Percentiles rank a stretch among this genome's conserved stretches.
Evolutionary conservation across 2,888 invertebrate genomes (phyloP).

Genomic region (Actias luna): DNA sequence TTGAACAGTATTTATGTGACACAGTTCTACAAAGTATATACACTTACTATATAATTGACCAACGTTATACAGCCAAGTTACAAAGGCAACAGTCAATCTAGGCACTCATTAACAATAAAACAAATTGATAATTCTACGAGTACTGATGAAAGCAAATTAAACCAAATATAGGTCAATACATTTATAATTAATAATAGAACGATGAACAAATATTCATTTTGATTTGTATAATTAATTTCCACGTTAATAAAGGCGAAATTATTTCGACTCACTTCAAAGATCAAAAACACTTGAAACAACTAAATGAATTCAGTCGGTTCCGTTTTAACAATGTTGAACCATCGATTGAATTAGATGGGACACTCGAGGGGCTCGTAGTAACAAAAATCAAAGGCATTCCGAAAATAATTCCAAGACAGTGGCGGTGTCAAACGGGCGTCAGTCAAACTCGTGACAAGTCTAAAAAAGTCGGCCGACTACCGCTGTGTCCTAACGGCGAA

Average conservation of each 20-base stretch:
- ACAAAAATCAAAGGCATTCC: conserved; percentile 17
- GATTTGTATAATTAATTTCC: background rate
- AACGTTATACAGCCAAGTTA: too few species aligned
- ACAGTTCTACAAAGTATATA: too few species aligned
- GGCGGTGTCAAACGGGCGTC: conserved; percentile 19
- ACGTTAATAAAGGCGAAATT: background rate
- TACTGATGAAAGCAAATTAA: too few species aligned
- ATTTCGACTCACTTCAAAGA: background rate
- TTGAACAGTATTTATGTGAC: too few species aligned
- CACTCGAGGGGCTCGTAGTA: conserved; percentile 7
- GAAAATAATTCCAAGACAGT: conserved; percentile 18
- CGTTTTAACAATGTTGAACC: background rate
- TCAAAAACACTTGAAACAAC: background rate
- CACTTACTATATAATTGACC: too few species aligned
- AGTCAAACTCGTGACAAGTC: conserved; percentile 17
- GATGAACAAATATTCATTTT: background rate
- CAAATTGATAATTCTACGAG: too few species aligned
- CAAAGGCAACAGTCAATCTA: too few species aligned
- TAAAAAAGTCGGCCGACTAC: conserved; percentile 13
- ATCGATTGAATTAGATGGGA: conserved; percentile 9
- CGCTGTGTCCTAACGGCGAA: conserved; percentile 11
- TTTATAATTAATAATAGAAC: background rate
- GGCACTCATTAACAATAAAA: too few species aligned
- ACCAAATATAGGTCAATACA: too few species aligned
- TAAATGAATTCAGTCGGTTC: conserved; percentile 8